Evolutionary conservation across 2,888 invertebrate species (phyloP), one percentile per base, ranked within the genome.

Genomic region (Euclidia mi): DNA sequence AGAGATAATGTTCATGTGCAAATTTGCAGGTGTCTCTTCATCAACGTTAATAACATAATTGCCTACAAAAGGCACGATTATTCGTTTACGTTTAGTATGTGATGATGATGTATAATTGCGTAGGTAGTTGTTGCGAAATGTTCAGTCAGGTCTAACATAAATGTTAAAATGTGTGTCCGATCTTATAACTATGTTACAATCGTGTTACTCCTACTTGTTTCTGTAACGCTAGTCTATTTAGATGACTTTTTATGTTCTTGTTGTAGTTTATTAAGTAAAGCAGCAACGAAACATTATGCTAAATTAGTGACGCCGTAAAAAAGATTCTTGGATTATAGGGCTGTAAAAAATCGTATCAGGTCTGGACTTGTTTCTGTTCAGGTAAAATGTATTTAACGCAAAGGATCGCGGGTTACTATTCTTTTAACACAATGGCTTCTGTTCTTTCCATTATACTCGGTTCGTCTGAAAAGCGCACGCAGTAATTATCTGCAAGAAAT

Each of bases 361-460:
- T 84, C 75, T 76, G 55, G 68, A 78, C 81, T 70, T 81, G 83
- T 81, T 75, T 56, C 59, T 63, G 65, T 53, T 67, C 85, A 83
- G 84, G 85, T 85, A 83, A 78, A 77, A 79, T 72, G 65, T 44
- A 65, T 59, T 66, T 64, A 74, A 76, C 66, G 69, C 60, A 53
- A 62, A 63, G 66, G 56, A 68, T 67, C 71, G 55, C 56, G 43
- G 40, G 56, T 56, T 55, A 59, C 53, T 65, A 48, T 60, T 60
- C 55, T 68, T 63, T 42, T 55, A 65, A 60, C 49, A 72, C 73
- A 72, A 70, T 46, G 46, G 47, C 46, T 55, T 46, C 44, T 53
- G 50, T 56, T 40, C 18, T 40, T 42, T 41, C 14, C 17, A 15
- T 25, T 20, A 20, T 9, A 34, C 11, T 2, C 1, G 28, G n/a